Percentiles rank a stretch among this genome's conserved stretches.
Evolutionary conservation across 2,888 invertebrate genomes (phyloP).

Genomic region (Pherbina coryleti): DNA sequence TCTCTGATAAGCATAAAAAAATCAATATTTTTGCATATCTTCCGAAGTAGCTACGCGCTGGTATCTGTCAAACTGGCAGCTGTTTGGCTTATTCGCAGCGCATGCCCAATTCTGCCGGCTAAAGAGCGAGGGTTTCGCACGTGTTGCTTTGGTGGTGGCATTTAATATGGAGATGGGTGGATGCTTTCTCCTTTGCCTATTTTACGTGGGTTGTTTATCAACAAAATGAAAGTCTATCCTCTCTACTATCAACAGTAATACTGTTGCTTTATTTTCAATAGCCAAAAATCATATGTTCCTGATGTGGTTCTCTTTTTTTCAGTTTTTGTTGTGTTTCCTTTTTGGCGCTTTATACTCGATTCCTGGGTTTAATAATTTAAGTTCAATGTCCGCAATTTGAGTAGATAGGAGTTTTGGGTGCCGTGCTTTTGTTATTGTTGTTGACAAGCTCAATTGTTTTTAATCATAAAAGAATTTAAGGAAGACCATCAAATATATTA

Average conservation of each 20-base stretch:
- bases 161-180: not conserved
- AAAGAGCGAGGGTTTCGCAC: not conserved
- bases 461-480: not conserved
- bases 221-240: not conserved
- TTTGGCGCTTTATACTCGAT: conserved; percentile 23
- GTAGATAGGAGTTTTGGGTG: too few species aligned
- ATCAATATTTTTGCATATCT: not conserved
- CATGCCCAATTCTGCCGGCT: conserved; percentile 12
- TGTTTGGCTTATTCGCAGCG: not conserved
- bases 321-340: conserved; percentile 34
- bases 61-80: conserved; percentile 17
- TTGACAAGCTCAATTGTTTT: too few species aligned
- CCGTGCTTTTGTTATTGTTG: too few species aligned
- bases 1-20: conserved; percentile 35
- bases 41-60: not conserved
- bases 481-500: not conserved
- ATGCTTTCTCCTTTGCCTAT: not conserved
- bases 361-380: not conserved
- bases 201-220: not conserved
- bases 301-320: too few species aligned
- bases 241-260: too few species aligned
- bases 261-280: too few species aligned
- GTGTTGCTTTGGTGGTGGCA: conserved; percentile 12
- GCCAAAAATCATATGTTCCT: too few species aligned
- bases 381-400: too few species aligned